Evolutionary conservation across 2,888 invertebrate species (phyloP).

Genomic region (Oligia latruncula): DNA sequence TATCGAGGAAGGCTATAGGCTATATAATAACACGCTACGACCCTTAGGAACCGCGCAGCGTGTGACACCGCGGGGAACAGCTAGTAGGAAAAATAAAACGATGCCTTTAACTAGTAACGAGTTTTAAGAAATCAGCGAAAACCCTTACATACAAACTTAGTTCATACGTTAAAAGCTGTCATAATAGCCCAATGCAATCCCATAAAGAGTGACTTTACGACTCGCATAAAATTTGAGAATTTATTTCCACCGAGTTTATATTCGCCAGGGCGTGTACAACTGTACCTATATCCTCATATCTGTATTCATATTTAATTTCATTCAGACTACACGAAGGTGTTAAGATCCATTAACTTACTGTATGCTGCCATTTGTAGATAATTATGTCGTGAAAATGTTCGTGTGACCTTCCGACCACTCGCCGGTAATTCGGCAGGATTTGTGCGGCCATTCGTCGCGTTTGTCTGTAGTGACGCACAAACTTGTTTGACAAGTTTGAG

Average conservation of each 20-base stretch:
- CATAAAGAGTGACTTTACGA: slow-evolving; percentile 45
- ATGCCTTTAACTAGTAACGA: neutral
- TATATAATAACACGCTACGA: too few relatives aligned
- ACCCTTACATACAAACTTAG: neutral
- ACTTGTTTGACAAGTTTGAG: slow-evolving; percentile 52
- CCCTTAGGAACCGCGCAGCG: too few relatives aligned
- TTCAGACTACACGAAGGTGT: slow-evolving; percentile 16
- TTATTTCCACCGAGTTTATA: slow-evolving; percentile 44
- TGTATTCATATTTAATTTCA: slow-evolving; percentile 47
- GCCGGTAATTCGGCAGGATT: slow-evolving; percentile 1
- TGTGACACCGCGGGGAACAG: too few relatives aligned
- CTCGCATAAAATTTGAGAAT: slow-evolving; percentile 40
- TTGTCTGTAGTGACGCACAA: slow-evolving; percentile 23
- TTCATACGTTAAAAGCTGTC: slow-evolving; percentile 12
- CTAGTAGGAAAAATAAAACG: neutral
- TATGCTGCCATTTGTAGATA: slow-evolving; percentile 13
- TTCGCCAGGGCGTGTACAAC: slow-evolving; percentile 14
- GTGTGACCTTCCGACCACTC: slow-evolving; percentile 22
- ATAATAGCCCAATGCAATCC: slow-evolving; percentile 31
- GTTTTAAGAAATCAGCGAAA: neutral
- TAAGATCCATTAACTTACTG: slow-evolving; percentile 12
- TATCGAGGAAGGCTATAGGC: too few relatives aligned
- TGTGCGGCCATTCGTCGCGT: slow-evolving; percentile 11
- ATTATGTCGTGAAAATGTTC: slow-evolving; percentile 21
- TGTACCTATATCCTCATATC: slow-evolving; percentile 16